Evolutionary conservation across 2,797 vertebrate species (phyloP), one percentile per base, ranked within the genome.

Genomic region (Melanotaenia nigrans): DNA sequence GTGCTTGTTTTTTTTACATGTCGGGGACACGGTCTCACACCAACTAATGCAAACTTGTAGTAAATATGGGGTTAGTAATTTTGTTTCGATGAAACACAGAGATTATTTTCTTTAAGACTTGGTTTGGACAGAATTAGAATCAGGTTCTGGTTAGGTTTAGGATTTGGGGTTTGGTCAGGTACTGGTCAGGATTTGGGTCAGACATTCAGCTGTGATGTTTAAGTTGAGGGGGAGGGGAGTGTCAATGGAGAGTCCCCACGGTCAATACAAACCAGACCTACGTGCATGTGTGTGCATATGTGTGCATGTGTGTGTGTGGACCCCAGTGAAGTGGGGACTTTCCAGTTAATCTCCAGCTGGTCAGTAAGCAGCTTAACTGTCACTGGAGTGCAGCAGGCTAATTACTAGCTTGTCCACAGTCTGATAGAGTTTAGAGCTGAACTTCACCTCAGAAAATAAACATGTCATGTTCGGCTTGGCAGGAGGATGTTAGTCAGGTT

Each of bases 281-380:
- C 9, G 45, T 47, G 45, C 20, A n/a, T 42, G 40, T 42, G 40
- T n/a, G 11, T 47, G 45, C 20, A n/a, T 42, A 14, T 42, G 40
- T n/a, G 11, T 40, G 13, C 11, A 14, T 69, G 70, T 65, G 75
- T 78, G 75, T 85, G 85, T 77, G 68, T 83, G 79, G 64, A 86
- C 63, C 77, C 79, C 79, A 83, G 75, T 85, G 81, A 90, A 87
- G 85, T 75, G 73, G 89, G 81, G 86, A 90, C 84, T 90, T 92
- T 85, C 87, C 72, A 86, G 84, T 88, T 93, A 93, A 94, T 92
- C 92, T 84, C 92, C 90, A 93, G 91, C 91, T 92, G 91, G 90
- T 80, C 83, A 76, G 71, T 93, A 94, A 94, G 90, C 88, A 33
- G 93, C 90, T 94, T 93, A 92, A 76, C 83, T 87, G 88, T 92